These are phyloP conservation scores for Microplitis deprimator DNA, from an alignment of 2,888 invertebrate species.

Conservation along the genomic window DNA sequence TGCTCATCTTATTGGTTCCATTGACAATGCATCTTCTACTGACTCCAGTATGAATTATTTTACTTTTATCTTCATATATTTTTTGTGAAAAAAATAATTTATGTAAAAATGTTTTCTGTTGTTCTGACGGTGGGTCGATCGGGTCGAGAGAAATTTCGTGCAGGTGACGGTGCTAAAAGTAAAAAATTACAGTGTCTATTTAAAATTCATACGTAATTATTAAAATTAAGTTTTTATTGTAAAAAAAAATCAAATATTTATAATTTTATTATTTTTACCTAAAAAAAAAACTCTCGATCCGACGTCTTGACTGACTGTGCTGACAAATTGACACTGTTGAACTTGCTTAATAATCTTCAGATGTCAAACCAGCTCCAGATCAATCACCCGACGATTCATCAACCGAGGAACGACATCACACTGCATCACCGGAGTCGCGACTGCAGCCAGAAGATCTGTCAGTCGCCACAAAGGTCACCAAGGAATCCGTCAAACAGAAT, in stretches of 20 bases:
- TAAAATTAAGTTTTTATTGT: too few relatives aligned
- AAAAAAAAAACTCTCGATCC: constrained; percentile 21
- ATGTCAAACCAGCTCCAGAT: constrained; percentile 7
- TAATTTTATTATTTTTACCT: background rate
- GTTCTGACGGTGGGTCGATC: background rate
- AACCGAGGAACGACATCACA: constrained; percentile 19
- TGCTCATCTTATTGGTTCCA: constrained; percentile 63
- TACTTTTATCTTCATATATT: constrained; percentile 8
- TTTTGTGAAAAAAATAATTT: background rate
- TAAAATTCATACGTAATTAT: background rate
- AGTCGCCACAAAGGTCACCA: constrained; percentile 55
- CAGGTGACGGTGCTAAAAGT: background rate
- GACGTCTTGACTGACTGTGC: background rate
- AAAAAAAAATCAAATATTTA: background rate
- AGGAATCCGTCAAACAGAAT: constrained; percentile 37
- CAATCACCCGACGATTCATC: background rate
- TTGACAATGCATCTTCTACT: constrained; percentile 43
- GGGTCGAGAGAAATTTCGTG: constrained; percentile 2
- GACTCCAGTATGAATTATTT: constrained; percentile 56
- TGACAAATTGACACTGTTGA: background rate
- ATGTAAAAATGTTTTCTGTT: background rate
- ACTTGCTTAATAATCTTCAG: constrained; percentile 17
- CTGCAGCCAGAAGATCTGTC: constrained; percentile 66
- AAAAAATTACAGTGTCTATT: background rate
- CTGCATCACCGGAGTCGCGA: constrained; percentile 61